Percentiles rank a stretch among this genome's conserved stretches.
Conservation (phyloP, 1,140 invertebrate species). For the Drosophila takahashii region DNA sequence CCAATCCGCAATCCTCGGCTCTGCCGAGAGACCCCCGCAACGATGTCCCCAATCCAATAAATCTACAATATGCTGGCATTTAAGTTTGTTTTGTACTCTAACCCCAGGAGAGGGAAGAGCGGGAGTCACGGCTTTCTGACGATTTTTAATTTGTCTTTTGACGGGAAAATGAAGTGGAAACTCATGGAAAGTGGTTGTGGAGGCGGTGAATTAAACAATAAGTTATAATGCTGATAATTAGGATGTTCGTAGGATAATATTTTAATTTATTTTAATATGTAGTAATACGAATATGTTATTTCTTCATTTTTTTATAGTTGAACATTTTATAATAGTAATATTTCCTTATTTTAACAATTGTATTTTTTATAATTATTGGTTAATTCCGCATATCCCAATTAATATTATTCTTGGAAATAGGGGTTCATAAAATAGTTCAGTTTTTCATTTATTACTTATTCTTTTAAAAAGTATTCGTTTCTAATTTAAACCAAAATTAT, state of each 20-base stretch:
- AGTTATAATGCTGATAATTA: not conserved
- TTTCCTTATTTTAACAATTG: no score
- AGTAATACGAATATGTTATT: not conserved
- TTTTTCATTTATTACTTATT: no score
- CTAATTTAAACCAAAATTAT: no score
- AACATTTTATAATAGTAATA: no score
- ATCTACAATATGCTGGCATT: constrained; percentile 64
- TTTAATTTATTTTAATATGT: not conserved
- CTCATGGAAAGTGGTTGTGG: not conserved
- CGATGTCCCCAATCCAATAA: constrained; percentile 47
- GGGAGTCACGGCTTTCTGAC: constrained; percentile 13
- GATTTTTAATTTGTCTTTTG: not conserved
- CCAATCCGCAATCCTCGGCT: constrained; percentile 5
- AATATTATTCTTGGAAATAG: no score
- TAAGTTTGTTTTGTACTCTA: constrained; percentile 55
- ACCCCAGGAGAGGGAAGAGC: not conserved
- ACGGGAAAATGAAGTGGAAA: constrained; percentile 9
- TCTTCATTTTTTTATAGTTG: no score
- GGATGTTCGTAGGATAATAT: not conserved
- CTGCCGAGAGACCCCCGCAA: constrained; percentile 11
- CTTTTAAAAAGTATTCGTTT: no score
- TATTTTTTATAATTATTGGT: no score
- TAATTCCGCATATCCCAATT: no score
- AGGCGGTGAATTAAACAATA: not conserved
- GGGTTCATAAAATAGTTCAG: no score